A percentile compares a stretch with the other conserved stretches of the same genome.
Conservation (phyloP, 2,888 invertebrate species). For the Cephus sareptanus region DNA sequence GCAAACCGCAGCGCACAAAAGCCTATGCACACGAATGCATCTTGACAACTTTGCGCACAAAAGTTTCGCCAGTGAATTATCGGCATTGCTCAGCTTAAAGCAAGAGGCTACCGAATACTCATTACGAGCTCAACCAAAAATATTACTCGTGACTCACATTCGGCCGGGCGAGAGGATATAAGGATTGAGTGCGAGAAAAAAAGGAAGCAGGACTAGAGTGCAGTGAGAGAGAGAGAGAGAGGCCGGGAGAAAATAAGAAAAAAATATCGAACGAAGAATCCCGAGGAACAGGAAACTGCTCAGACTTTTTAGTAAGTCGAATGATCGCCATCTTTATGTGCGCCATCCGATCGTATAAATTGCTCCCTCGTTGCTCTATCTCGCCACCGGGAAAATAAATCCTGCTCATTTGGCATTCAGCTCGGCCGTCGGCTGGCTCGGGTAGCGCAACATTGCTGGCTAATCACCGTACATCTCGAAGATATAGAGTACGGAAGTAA, state of each 20-base stretch:
- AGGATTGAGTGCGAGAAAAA: neutral
- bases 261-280: neutral
- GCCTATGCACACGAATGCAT: neutral
- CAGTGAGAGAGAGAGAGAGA: neutral
- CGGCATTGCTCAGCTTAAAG: constrained; percentile 2
- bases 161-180: neutral
- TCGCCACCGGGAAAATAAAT: constrained; percentile 1
- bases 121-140: neutral
- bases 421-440: constrained; percentile 21
- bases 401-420: constrained; percentile 34
- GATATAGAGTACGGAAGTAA: constrained; percentile 35
- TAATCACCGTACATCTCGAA: constrained; percentile 39
- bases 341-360: neutral
- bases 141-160: constrained; percentile 1
- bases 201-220: neutral
- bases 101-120: constrained; percentile 7
- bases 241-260: neutral
- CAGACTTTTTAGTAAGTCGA: neutral
- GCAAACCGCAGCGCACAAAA: neutral
- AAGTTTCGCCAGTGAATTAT: constrained; percentile 17
- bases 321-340: neutral
- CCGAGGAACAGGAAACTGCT: neutral
- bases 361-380: neutral
- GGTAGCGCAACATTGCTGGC: constrained; percentile 33
- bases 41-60: constrained; percentile 8